phyloP scores from a whole-genome alignment of 2,113 vertebrate genomes.

The Callipepla squamata region DNA sequence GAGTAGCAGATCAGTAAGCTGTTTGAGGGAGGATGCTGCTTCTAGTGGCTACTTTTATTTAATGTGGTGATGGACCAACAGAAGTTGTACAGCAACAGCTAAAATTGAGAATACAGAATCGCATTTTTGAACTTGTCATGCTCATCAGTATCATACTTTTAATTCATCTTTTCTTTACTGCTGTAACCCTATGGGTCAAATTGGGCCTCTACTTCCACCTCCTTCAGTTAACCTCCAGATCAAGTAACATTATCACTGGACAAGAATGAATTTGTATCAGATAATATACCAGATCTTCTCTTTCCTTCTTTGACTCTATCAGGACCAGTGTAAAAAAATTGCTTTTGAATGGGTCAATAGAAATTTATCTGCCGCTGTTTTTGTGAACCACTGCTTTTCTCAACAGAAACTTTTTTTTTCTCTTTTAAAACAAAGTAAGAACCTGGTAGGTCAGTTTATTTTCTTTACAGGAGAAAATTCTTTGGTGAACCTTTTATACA shows the following conservation, averaged over 20 bases:
- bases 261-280: neutral
- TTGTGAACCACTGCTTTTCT: neutral
- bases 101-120: neutral
- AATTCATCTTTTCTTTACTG: neutral
- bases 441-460: neutral
- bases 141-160: neutral
- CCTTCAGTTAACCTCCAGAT: neutral
- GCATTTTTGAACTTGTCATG: neutral
- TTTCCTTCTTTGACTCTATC: neutral
- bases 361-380: neutral
- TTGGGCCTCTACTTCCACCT: neutral
- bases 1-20: neutral
- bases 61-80: neutral
- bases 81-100: neutral
- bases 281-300: neutral
- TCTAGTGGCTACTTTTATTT: neutral
- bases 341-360: neutral
- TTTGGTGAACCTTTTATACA: neutral
- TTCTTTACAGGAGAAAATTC: neutral
- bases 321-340: neutral
- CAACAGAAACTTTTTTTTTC: neutral
- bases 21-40: rapidly evolving
- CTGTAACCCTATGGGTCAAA: neutral
- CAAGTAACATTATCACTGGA: neutral
- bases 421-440: neutral